Evolutionary conservation across 2,113 vertebrate genomes (phyloP).

Genomic region (Progne subis): DNA sequence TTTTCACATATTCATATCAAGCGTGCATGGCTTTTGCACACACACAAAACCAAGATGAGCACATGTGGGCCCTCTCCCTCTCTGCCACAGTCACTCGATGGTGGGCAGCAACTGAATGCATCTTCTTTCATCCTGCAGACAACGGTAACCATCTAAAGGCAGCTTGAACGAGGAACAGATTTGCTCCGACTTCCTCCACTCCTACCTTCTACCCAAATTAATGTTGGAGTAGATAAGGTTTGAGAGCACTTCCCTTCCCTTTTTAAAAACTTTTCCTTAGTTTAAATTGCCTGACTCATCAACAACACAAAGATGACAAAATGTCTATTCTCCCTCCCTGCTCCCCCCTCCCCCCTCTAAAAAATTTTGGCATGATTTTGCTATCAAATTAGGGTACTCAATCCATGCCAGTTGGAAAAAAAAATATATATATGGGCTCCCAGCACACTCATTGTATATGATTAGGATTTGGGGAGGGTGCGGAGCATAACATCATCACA

Average conservation of each 20-base stretch:
- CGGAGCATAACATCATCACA: constrained; percentile 49
- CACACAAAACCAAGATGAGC: not conserved
- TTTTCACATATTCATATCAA: accelerated
- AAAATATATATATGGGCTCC: not conserved
- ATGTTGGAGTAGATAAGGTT: constrained; percentile 33
- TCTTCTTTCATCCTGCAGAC: not conserved
- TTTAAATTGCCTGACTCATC: constrained; percentile 51
- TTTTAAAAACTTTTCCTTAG: constrained; percentile 34
- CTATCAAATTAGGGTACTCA: constrained; percentile 22
- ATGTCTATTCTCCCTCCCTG: not conserved
- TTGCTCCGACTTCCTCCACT: constrained; percentile 43
- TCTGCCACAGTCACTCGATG: not conserved
- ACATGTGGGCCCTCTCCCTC: not conserved
- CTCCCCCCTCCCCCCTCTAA: too few species aligned
- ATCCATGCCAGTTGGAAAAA: constrained; percentile 2
- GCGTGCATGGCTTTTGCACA: accelerated
- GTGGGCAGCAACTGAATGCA: not conserved
- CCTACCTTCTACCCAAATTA: constrained; percentile 52
- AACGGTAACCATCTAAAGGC: not conserved
- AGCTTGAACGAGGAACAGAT: not conserved
- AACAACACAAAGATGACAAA: constrained; percentile 42
- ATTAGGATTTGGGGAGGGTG: constrained; percentile 28
- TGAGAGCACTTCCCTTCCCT: constrained; percentile 18
- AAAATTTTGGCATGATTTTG: constrained; percentile 40
- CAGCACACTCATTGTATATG: constrained; percentile 30